Evolutionary conservation across 2,888 invertebrate species (phyloP).

Genomic region (Ophion costatus): DNA sequence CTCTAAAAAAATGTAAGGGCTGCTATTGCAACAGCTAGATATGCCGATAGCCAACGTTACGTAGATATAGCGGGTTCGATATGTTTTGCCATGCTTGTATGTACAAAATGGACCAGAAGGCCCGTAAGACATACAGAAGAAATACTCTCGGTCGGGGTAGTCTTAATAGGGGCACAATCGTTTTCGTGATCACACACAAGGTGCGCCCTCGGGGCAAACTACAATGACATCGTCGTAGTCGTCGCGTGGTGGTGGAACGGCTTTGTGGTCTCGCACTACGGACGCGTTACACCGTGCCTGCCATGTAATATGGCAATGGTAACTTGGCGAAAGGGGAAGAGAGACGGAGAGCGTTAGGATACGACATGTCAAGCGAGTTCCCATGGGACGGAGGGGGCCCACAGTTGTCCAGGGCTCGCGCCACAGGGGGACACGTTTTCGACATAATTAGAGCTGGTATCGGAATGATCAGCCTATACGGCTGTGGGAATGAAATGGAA

Average conservation of each 20-base stretch:
- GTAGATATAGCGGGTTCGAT: no score
- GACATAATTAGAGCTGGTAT: slow-evolving; percentile 81
- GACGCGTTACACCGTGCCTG: slow-evolving; percentile 66
- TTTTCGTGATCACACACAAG: slow-evolving; percentile 77
- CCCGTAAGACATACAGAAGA: slow-evolving; percentile 58
- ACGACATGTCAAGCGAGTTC: slow-evolving; percentile 46
- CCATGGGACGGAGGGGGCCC: slow-evolving; percentile 60
- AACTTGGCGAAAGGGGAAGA: slow-evolving; percentile 39
- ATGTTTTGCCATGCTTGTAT: background rate
- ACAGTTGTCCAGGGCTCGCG: slow-evolving; percentile 66
- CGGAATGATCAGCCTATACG: slow-evolving; percentile 78
- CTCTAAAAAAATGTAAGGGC: no score
- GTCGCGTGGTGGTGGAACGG: slow-evolving; percentile 52
- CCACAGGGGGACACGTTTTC: slow-evolving; percentile 74
- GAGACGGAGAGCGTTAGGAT: slow-evolving; percentile 10
- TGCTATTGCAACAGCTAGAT: no score
- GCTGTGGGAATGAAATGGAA: slow-evolving; percentile 60
- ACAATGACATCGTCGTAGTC: slow-evolving; percentile 78
- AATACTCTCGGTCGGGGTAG: slow-evolving; percentile 59
- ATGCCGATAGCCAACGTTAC: no score
- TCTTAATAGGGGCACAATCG: slow-evolving; percentile 79
- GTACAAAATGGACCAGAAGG: slow-evolving; percentile 21
- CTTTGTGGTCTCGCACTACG: slow-evolving; percentile 76
- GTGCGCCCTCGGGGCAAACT: slow-evolving; percentile 70
- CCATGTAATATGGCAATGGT: slow-evolving; percentile 50